Evolutionary conservation across 1,140 invertebrate species (phyloP).

Genomic region (Latrodectus geometricus): DNA sequence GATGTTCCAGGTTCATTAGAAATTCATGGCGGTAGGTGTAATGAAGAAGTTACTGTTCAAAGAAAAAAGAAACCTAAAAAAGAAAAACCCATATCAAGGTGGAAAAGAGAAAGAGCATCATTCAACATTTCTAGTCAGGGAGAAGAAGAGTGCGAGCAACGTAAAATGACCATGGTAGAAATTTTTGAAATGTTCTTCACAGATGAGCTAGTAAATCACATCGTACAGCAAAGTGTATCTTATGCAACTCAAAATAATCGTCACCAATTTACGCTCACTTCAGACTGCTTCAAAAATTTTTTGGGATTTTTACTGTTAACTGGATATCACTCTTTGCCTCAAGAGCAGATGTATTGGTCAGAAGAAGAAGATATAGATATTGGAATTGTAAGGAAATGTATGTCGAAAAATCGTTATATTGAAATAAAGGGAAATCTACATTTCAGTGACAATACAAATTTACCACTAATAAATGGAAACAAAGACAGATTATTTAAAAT

Average conservation of each 20-base stretch:
- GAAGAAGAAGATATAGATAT: slow-evolving; percentile 39
- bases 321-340: slow-evolving; percentile 36
- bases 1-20: slow-evolving; percentile 39
- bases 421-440: slow-evolving; percentile 17
- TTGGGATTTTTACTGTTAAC: slow-evolving; percentile 40
- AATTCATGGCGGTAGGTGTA: slow-evolving; percentile 41
- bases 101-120: slow-evolving; percentile 41
- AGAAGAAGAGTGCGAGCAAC: slow-evolving; percentile 23
- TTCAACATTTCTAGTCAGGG: slow-evolving; percentile 35
- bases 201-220: slow-evolving; percentile 42
- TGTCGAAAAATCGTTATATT: slow-evolving; percentile 40
- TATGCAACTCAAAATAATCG: slow-evolving; percentile 42
- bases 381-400: slow-evolving; percentile 42
- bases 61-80: slow-evolving; percentile 26
- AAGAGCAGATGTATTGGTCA: slow-evolving; percentile 25
- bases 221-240: slow-evolving; percentile 41
- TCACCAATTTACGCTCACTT: slow-evolving; percentile 33
- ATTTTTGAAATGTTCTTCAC: slow-evolving; percentile 42
- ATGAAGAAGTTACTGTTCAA: slow-evolving; percentile 38
- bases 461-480: slow-evolving; percentile 17
- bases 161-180: slow-evolving; percentile 24
- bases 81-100: slow-evolving; percentile 36
- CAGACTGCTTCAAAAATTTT: slow-evolving; percentile 34
- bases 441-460: slow-evolving; percentile 15
- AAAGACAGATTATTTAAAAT: slow-evolving; percentile 37